Conservation (phyloP, 2,113 vertebrate genomes). For the Oreochromis niloticus region DNA sequence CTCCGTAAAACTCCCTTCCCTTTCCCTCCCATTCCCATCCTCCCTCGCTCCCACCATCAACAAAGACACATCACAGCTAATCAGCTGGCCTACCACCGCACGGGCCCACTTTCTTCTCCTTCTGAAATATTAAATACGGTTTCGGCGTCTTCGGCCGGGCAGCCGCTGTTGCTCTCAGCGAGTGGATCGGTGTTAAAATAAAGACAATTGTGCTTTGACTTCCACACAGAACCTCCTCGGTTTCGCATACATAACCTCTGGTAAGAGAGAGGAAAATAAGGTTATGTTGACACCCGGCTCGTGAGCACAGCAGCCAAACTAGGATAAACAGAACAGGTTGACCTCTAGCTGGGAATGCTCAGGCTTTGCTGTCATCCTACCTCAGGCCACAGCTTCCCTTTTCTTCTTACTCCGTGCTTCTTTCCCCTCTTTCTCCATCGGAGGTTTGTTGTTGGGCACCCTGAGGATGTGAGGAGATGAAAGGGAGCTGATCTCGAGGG, state of each 20-base stretch:
- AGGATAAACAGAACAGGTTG: constrained; percentile 22
- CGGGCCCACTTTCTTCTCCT: not conserved
- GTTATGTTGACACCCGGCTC: not conserved
- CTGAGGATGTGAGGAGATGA: constrained; percentile 66
- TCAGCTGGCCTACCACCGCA: constrained; percentile 6
- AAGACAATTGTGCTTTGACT: not conserved
- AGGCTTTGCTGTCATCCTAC: not conserved
- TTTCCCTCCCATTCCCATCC: not conserved
- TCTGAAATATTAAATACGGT: constrained; percentile 8
- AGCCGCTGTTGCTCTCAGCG: not conserved
- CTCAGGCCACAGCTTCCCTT: constrained; percentile 15
- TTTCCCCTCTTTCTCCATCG: constrained; percentile 6
- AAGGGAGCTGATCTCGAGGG: constrained; percentile 61
- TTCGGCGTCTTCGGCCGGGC: not conserved
- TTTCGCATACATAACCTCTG: constrained; percentile 10
- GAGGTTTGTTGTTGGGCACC: constrained; percentile 58
- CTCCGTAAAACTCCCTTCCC: constrained; percentile 14
- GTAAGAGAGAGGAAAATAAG: not conserved
- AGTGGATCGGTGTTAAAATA: not conserved
- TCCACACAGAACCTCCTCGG: not conserved
- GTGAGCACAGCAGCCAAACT: not conserved
- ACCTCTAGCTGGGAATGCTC: constrained; percentile 15
- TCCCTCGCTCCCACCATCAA: constrained; percentile 22
- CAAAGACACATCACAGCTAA: constrained; percentile 20
- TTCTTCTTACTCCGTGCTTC: not conserved